Evolutionary conservation across 2,888 invertebrate genomes (phyloP).

Genomic region (Lumbricus terrestris): DNA sequence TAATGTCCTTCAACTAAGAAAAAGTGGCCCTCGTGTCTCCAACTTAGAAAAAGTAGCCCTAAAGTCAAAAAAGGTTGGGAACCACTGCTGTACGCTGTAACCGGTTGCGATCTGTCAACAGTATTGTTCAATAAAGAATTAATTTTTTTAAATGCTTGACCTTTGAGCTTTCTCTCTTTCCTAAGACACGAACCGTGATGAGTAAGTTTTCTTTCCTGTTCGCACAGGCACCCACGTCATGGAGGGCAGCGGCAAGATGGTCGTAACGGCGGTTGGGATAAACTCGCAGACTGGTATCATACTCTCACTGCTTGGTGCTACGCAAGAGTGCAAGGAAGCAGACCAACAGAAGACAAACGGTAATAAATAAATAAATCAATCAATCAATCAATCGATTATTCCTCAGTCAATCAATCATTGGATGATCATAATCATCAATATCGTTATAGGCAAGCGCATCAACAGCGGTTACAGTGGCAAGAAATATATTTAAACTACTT

Average conservation of each 20-base stretch:
- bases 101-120: too few relatives aligned
- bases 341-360: not conserved
- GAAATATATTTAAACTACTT: not conserved
- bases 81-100: too few relatives aligned
- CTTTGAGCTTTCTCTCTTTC: not conserved
- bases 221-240: conserved; percentile 96
- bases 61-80: too few relatives aligned
- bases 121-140: not conserved
- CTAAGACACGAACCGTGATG: not conserved
- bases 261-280: conserved; percentile 94
- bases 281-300: conserved; percentile 99
- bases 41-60: too few relatives aligned
- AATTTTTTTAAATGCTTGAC: not conserved
- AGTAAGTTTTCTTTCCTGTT: not conserved
- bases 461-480: not conserved
- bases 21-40: too few relatives aligned
- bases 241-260: conserved; percentile 99
- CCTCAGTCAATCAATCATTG: not conserved
- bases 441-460: not conserved
- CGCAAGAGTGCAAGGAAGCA: conserved; percentile 39
- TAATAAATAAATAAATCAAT: not conserved
- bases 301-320: conserved; percentile 91
- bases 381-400: too few relatives aligned
- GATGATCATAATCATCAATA: not conserved
- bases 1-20: too few relatives aligned